Conservation (phyloP, 2,888 invertebrate genomes). For the Pardosa pseudoannulata region DNA sequence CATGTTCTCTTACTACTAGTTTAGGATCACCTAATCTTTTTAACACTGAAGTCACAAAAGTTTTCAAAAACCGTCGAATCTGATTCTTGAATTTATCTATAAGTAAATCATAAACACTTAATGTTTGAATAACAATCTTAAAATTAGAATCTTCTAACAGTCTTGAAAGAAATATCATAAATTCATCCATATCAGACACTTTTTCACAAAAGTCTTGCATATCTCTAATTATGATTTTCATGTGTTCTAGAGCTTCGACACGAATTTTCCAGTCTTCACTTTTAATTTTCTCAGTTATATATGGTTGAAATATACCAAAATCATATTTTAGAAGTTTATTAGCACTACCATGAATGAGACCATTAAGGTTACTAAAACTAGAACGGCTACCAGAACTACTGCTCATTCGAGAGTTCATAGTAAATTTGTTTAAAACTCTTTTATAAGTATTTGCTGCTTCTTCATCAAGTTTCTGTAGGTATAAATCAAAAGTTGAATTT, state of each 20-base stretch:
- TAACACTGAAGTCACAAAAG: constrained; percentile 79
- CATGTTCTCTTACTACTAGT: constrained; percentile 79
- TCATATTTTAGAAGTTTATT: constrained; percentile 69
- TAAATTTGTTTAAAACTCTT: constrained; percentile 66
- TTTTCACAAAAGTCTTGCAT: constrained; percentile 76
- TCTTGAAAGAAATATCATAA: constrained; percentile 82
- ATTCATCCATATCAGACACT: constrained; percentile 82
- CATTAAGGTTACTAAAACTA: constrained; percentile 57
- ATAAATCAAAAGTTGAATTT: constrained; percentile 76
- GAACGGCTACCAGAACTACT: constrained; percentile 63
- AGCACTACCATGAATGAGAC: background rate
- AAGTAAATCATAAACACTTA: constrained; percentile 79
- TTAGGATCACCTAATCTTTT: constrained; percentile 80
- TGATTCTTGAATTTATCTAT: constrained; percentile 78
- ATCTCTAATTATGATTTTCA: constrained; percentile 80
- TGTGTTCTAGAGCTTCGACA: constrained; percentile 81
- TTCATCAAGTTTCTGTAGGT: constrained; percentile 68
- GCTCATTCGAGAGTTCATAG: constrained; percentile 47
- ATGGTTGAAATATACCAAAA: constrained; percentile 79
- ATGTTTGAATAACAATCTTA: constrained; percentile 79
- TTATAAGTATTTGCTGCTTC: constrained; percentile 71
- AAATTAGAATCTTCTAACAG: constrained; percentile 83
- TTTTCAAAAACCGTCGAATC: constrained; percentile 79
- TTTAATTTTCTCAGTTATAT: constrained; percentile 78
- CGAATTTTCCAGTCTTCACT: constrained; percentile 81